phyloP scores from a whole-genome alignment of 2,797 vertebrate species.

The Sphaeramia orbicularis region DNA sequence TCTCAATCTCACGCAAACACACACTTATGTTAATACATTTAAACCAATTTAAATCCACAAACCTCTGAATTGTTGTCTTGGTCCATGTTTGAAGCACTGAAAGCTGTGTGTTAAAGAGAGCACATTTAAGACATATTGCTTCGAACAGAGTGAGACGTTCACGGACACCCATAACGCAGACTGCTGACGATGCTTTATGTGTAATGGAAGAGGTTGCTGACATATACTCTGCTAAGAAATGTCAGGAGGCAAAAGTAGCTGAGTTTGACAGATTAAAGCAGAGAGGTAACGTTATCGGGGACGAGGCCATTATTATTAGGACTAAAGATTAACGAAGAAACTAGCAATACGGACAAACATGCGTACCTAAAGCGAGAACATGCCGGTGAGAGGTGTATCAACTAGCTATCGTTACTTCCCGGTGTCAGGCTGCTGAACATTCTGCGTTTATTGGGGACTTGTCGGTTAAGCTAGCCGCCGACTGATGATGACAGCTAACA shows the following conservation, averaged over 20 bases:
- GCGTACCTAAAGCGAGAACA: not conserved
- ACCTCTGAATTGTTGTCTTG: slow-evolving; percentile 85
- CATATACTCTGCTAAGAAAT: slow-evolving; percentile 11
- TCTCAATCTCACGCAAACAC: not conserved
- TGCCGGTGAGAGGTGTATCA: not conserved
- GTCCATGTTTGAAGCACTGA: slow-evolving; percentile 77
- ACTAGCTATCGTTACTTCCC: slow-evolving; percentile 31
- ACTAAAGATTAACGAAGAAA: not conserved
- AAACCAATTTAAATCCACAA: slow-evolving; percentile 25
- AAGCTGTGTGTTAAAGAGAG: slow-evolving; percentile 45
- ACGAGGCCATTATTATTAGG: not conserved
- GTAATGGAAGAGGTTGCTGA: slow-evolving; percentile 7
- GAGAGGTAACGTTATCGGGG: not conserved
- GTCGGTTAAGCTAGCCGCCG: slow-evolving; percentile 39
- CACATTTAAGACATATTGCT: slow-evolving; percentile 13
- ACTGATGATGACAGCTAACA: slow-evolving; percentile 53
- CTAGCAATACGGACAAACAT: not conserved
- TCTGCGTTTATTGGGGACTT: slow-evolving; percentile 11
- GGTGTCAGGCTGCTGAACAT: slow-evolving; percentile 7
- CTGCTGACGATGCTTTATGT: slow-evolving; percentile 68
- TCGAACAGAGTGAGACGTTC: slow-evolving; percentile 41
- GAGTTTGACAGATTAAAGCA: not conserved
- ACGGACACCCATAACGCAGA: slow-evolving; percentile 15
- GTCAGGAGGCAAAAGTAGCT: not conserved
- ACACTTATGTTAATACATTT: no score